phyloP scores from a whole-genome alignment of 2,113 vertebrate species.

The Gila orcuttii region DNA sequence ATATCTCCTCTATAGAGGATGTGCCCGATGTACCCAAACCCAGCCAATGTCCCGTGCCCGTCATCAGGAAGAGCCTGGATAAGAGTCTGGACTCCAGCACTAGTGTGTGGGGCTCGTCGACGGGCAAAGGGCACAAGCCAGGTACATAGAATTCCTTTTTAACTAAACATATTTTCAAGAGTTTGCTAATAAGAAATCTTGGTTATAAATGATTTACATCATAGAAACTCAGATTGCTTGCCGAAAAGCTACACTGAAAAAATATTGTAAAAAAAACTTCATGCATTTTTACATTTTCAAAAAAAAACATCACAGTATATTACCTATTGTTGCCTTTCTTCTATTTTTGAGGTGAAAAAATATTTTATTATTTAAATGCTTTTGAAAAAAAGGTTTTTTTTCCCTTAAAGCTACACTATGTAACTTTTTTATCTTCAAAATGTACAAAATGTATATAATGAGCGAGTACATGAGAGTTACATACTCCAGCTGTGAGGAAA shows the following conservation, averaged over 20 bases:
- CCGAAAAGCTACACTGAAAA: background rate
- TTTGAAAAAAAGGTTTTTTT: too few relatives aligned
- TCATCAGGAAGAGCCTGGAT: conserved; percentile 76
- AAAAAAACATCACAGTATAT: too few relatives aligned
- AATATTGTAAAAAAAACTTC: too few relatives aligned
- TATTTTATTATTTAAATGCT: too few relatives aligned
- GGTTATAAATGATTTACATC: background rate
- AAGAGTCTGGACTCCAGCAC: conserved; percentile 70
- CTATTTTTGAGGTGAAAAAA: too few relatives aligned
- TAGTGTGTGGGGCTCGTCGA: conserved; percentile 79
- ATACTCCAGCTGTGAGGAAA: too few relatives aligned
- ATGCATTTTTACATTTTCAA: too few relatives aligned
- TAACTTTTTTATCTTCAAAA: too few relatives aligned
- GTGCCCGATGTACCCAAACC: conserved; percentile 64
- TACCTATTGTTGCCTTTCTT: too few relatives aligned
- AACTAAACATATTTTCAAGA: background rate
- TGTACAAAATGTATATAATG: too few relatives aligned
- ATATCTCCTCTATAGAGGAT: conserved; percentile 85
- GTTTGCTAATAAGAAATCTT: background rate
- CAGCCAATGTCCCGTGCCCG: conserved; percentile 59
- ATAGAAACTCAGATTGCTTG: background rate
- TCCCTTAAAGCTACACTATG: too few relatives aligned
- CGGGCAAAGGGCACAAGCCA: conserved; percentile 73
- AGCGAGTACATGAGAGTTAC: too few relatives aligned
- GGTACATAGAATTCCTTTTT: conserved; percentile 65